These are phyloP conservation scores for Paraescarpia echinospica DNA, from an alignment of 1,140 invertebrate species.

Conservation along the genomic window DNA sequence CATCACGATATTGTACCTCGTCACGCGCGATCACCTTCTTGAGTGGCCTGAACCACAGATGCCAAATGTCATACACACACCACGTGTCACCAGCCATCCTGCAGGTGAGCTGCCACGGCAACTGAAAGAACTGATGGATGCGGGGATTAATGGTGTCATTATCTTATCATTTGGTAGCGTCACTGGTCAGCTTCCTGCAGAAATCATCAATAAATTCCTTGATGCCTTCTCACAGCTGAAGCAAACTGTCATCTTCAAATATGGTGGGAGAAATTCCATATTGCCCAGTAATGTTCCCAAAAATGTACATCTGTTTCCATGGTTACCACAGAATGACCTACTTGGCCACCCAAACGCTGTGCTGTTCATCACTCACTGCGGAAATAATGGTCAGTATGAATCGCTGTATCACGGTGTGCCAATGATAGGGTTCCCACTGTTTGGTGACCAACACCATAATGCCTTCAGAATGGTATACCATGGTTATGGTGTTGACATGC, in stretches of 20 bases:
- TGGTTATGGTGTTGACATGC: background rate
- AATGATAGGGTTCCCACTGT: slow-evolving; percentile 41
- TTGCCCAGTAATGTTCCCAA: slow-evolving; percentile 44
- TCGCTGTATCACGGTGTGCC: slow-evolving; percentile 39
- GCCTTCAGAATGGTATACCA: slow-evolving; percentile 42
- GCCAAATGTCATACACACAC: slow-evolving; percentile 19
- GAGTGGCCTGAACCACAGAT: slow-evolving; percentile 14
- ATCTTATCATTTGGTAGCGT: slow-evolving; percentile 25
- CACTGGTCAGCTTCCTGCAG: background rate
- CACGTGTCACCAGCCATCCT: background rate
- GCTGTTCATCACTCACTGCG: slow-evolving; percentile 43
- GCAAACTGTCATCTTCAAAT: slow-evolving; percentile 16
- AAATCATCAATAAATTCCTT: slow-evolving; percentile 14
- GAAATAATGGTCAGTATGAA: slow-evolving; percentile 40
- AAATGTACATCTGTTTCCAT: slow-evolving; percentile 68
- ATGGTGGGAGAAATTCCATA: background rate
- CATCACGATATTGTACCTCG: background rate
- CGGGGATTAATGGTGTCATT: background rate
- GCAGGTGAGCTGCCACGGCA: background rate
- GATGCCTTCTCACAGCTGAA: background rate
- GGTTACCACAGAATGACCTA: slow-evolving; percentile 68
- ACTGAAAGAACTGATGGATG: slow-evolving; percentile 19
- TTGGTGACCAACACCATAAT: slow-evolving; percentile 48
- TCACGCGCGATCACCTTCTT: background rate
- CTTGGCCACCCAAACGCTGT: slow-evolving; percentile 34